A percentile compares a stretch with the other conserved stretches of the same genome.
These are phyloP conservation scores for Heliconius congener DNA, from an alignment of 1,140 invertebrate species.

Conservation along the genomic window DNA sequence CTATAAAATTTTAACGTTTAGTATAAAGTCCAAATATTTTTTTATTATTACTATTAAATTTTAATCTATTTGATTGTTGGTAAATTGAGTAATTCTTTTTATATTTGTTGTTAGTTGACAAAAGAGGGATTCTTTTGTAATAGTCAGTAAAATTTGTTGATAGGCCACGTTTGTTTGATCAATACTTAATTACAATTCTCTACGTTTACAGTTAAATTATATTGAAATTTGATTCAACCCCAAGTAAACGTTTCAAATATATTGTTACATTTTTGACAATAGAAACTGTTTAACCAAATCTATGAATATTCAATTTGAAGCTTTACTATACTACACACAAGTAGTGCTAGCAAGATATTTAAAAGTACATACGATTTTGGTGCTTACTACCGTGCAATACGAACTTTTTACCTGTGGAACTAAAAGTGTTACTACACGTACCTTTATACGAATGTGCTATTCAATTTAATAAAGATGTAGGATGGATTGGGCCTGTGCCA, in stretches of 20 bases:
- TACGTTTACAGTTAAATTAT: constrained; percentile 3
- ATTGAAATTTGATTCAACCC: constrained; percentile 20
- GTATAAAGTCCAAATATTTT: constrained; percentile 29
- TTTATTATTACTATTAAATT: constrained; percentile 33
- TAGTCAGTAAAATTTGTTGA: background rate
- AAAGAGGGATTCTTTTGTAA: constrained; percentile 14
- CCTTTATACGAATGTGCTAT: constrained; percentile 22
- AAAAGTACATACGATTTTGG: background rate
- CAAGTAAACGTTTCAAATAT: constrained; percentile 20
- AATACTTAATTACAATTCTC: background rate
- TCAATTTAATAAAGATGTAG: constrained; percentile 55
- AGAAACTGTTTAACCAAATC: constrained; percentile 5
- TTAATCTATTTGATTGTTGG: constrained; percentile 24
- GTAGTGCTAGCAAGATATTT: background rate
- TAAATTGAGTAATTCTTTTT: constrained; percentile 22
- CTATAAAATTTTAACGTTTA: constrained; percentile 31
- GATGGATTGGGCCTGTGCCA: constrained; percentile 55
- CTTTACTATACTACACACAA: background rate
- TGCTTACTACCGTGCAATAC: background rate
- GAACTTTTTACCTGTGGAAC: background rate
- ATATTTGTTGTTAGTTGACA: background rate
- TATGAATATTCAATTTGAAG: constrained; percentile 12
- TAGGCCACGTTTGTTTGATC: constrained; percentile 2
- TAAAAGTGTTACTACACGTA: background rate
- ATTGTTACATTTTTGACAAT: constrained; percentile 30